Conservation (phyloP, 1,140 invertebrate genomes). For the Fopius arisanus region DNA sequence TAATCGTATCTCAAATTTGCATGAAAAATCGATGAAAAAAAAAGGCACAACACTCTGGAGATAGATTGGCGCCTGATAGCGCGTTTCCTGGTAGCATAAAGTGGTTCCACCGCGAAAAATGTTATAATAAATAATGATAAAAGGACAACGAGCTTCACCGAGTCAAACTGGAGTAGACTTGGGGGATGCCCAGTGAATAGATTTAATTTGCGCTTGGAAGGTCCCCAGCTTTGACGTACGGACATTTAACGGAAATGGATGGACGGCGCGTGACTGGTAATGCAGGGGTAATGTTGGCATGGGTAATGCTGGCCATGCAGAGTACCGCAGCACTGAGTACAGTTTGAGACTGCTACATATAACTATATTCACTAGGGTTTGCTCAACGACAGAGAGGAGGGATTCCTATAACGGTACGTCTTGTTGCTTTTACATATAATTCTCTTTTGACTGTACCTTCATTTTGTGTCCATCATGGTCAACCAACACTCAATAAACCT, state of each 20-base stretch:
- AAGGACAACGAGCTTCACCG: neutral
- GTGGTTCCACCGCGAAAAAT: neutral
- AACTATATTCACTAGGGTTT: neutral
- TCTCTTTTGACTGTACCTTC: neutral
- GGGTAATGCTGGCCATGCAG: too few relatives aligned
- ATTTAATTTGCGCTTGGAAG: constrained; percentile 30
- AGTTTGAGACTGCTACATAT: constrained; percentile 1
- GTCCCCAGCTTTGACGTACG: constrained; percentile 28
- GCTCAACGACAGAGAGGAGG: neutral
- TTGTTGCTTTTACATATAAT: neutral
- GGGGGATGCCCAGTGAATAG: constrained; percentile 7
- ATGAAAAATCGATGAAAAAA: neutral
- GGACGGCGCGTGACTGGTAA: constrained; percentile 48
- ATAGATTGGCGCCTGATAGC: neutral
- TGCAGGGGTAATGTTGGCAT: constrained; percentile 32
- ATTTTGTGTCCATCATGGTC: neutral
- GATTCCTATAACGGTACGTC: neutral
- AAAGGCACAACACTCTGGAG: neutral
- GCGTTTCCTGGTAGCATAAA: neutral
- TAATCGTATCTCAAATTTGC: too few relatives aligned
- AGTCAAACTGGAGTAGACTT: neutral
- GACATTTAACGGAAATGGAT: constrained; percentile 48
- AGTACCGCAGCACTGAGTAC: neutral
- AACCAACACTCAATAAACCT: constrained; percentile 3
- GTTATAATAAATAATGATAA: constrained; percentile 2